Conservation (phyloP, 2,797 vertebrate species). For the Smutsia gigantea region DNA sequence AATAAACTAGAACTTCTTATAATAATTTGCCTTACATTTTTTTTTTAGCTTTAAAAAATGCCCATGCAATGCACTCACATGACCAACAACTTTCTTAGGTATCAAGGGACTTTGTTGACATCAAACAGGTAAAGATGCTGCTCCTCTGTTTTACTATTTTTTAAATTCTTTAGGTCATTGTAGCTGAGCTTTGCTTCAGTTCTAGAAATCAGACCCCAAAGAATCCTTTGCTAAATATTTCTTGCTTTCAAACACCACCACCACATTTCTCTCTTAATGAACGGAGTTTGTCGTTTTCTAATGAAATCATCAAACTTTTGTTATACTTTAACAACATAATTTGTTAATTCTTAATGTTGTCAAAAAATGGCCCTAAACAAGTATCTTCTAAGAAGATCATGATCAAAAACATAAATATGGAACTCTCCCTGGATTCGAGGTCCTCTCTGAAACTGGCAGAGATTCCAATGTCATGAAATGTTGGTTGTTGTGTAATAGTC, state of each 20-base stretch:
- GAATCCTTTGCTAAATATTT: constrained; percentile 30
- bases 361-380: constrained; percentile 67
- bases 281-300: constrained; percentile 62
- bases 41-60: not conserved
- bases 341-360: constrained; percentile 73
- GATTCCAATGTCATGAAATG: not conserved
- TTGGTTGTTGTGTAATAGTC: not conserved
- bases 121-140: not conserved
- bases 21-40: not conserved
- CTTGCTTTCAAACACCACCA: constrained; percentile 48
- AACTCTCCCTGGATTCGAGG: not conserved
- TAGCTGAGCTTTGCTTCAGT: constrained; percentile 26
- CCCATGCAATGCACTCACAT: not conserved
- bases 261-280: constrained; percentile 53
- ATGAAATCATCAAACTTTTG: constrained; percentile 68
- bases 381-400: constrained; percentile 64
- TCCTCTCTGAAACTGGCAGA: constrained; percentile 57
- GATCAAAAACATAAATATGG: constrained; percentile 62
- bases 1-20: not conserved
- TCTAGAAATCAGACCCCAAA: constrained; percentile 46
- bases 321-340: constrained; percentile 65
- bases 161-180: constrained; percentile 22
- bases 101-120: not conserved
- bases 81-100: not conserved
- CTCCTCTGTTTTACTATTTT: not conserved